These are phyloP conservation scores for Aporrectodea caliginosa DNA, from an alignment of 1,140 invertebrate genomes.

Conservation along the genomic window DNA sequence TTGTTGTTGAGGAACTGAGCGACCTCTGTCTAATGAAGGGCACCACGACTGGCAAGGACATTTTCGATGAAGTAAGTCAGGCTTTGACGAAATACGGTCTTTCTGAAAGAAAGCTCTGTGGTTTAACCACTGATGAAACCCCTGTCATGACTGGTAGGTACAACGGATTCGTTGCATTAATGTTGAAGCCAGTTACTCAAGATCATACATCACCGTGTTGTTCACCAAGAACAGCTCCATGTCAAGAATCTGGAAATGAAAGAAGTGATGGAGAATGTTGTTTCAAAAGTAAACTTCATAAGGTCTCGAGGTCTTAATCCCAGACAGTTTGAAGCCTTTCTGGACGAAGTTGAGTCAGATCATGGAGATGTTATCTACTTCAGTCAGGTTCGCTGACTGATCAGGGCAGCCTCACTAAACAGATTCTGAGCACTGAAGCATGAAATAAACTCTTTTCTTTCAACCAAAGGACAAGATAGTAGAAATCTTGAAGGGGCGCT, in stretches of 20 bases:
- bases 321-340: background rate
- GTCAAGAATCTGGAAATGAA: conserved; percentile 9
- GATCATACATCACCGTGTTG: background rate
- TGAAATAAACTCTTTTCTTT: background rate
- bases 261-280: background rate
- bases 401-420: background rate
- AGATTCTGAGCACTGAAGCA: background rate
- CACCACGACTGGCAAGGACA: conserved; percentile 4
- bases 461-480: background rate
- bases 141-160: background rate
- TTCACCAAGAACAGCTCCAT: conserved; percentile 6
- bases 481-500: too few species aligned
- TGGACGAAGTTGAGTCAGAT: conserved; percentile 5
- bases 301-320: conserved; percentile 5
- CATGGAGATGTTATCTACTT: conserved; percentile 2
- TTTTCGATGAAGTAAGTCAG: background rate
- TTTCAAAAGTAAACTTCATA: conserved; percentile 1
- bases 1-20: background rate
- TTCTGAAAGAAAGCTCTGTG: background rate
- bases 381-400: conserved; percentile 7
- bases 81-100: background rate
- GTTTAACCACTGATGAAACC: background rate
- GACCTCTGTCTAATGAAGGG: conserved; percentile 1
- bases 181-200: background rate
- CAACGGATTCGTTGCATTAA: background rate